Evolutionary conservation across 2,888 invertebrate genomes (phyloP).

Genomic region (Thumatha senex): DNA sequence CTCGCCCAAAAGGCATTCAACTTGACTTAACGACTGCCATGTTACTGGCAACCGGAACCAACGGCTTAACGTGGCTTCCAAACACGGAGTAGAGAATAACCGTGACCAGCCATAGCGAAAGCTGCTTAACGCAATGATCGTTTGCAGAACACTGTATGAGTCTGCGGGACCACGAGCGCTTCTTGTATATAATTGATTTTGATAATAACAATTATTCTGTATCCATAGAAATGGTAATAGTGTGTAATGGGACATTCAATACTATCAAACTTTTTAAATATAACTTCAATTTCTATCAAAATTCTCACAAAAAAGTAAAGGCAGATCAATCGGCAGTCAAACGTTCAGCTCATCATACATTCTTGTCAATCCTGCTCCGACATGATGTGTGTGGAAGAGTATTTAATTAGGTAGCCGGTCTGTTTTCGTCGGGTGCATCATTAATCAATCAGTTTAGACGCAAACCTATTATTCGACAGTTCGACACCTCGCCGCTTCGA

Average conservation of each 20-base stretch:
- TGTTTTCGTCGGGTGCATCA: constrained; percentile 76
- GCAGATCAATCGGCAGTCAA: constrained; percentile 40
- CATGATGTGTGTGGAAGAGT: constrained; percentile 38
- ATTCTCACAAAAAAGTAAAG: constrained; percentile 8
- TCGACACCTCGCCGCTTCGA: constrained; percentile 69
- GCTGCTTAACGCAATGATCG: too few relatives aligned
- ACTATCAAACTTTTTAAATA: too few relatives aligned
- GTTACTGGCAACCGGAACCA: too few relatives aligned
- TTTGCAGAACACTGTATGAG: too few relatives aligned
- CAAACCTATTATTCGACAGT: constrained; percentile 72
- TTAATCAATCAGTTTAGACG: constrained; percentile 76
- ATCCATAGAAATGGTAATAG: background rate
- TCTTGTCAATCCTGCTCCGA: constrained; percentile 44
- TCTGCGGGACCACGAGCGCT: too few relatives aligned
- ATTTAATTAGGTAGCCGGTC: constrained; percentile 76
- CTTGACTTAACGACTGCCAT: too few relatives aligned
- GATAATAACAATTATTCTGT: too few relatives aligned
- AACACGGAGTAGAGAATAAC: too few relatives aligned
- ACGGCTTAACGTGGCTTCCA: too few relatives aligned
- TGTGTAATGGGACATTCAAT: background rate
- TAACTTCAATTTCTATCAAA: background rate
- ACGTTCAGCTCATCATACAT: constrained; percentile 45
- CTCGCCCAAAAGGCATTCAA: too few relatives aligned
- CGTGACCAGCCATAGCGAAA: too few relatives aligned
- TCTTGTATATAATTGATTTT: too few relatives aligned